These are phyloP conservation scores for Camponotus pennsylvanicus DNA, from an alignment of 1,140 invertebrate species.

Conservation along the genomic window DNA sequence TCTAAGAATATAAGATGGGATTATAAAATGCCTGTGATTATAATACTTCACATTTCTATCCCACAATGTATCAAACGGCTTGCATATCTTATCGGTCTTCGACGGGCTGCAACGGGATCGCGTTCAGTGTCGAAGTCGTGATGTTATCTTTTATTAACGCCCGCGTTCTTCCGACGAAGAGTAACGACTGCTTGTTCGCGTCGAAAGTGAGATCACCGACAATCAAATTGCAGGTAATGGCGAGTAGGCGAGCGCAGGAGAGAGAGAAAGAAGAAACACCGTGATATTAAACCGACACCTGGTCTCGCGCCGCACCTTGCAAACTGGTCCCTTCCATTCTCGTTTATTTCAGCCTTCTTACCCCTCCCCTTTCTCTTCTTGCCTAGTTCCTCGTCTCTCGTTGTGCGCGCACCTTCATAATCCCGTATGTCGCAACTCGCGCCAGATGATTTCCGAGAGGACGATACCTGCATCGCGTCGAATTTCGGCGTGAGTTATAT, in stretches of 20 bases:
- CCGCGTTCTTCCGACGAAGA: slow-evolving; percentile 30
- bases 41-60: background rate
- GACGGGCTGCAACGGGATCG: background rate
- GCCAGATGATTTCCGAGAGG: slow-evolving; percentile 55
- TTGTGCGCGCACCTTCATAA: slow-evolving; percentile 30
- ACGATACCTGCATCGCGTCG: slow-evolving; percentile 43
- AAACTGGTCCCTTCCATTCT: slow-evolving; percentile 75
- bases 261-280: background rate
- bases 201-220: slow-evolving; percentile 62
- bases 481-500: background rate
- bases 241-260: slow-evolving; percentile 54
- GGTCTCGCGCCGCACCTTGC: slow-evolving; percentile 82
- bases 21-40: background rate
- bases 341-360: slow-evolving; percentile 40
- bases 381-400: background rate
- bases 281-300: slow-evolving; percentile 78
- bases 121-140: background rate
- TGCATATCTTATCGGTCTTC: background rate
- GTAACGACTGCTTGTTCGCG: slow-evolving; percentile 37
- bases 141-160: slow-evolving; percentile 47
- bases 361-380: background rate
- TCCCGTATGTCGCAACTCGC: slow-evolving; percentile 54
- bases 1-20: background rate
- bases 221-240: slow-evolving; percentile 72
- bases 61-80: background rate